These are phyloP conservation scores for Bombus ignitus DNA, from an alignment of 1,140 invertebrate genomes.

Conservation along the genomic window DNA sequence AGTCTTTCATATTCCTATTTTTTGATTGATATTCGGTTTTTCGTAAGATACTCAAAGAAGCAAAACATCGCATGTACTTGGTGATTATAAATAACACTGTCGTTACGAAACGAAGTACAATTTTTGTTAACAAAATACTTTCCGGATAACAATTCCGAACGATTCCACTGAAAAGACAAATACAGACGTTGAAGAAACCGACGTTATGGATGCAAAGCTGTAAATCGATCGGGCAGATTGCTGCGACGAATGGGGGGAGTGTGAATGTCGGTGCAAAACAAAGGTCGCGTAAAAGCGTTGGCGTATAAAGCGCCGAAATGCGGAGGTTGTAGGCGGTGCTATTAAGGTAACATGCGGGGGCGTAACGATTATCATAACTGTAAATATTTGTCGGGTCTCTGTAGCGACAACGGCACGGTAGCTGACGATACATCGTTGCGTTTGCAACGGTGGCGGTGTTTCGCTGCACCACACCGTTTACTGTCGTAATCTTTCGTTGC, in stretches of 20 bases:
- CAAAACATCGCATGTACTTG: no score
- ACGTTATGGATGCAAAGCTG: no score
- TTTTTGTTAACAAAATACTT: no score
- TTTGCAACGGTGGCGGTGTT: slow-evolving; percentile 3
- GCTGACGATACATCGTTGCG: not conserved
- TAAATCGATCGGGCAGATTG: not conserved
- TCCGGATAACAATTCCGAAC: not conserved
- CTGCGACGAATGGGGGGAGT: no score
- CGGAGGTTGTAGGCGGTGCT: not conserved
- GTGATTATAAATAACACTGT: no score
- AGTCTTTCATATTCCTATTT: no score
- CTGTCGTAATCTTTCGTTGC: slow-evolving; percentile 36
- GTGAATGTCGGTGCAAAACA: not conserved
- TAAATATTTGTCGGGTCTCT: slow-evolving; percentile 32
- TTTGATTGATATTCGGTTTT: no score
- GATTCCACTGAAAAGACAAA: not conserved
- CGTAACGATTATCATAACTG: slow-evolving; percentile 45
- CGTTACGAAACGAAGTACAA: no score
- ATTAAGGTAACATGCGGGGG: slow-evolving; percentile 3
- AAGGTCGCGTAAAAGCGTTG: not conserved
- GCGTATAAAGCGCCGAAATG: not conserved
- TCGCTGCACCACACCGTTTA: not conserved
- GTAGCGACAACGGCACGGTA: not conserved
- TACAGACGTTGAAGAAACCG: not conserved
- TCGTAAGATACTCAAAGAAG: no score